phyloP scores from a whole-genome alignment of 2,888 invertebrate species.

The Apoderus coryli region DNA sequence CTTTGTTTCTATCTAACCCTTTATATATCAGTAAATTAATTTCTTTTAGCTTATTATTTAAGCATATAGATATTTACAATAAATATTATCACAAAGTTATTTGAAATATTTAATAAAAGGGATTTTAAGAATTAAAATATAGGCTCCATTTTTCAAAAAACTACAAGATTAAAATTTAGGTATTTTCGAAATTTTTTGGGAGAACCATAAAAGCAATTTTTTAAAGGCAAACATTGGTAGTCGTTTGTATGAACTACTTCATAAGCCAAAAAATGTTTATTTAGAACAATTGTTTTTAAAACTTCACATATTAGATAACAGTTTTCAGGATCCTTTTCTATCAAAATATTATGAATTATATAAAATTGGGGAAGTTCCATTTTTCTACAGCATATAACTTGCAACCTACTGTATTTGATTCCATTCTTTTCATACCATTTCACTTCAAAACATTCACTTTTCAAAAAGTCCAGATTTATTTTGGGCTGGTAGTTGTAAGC shows the following conservation, averaged over 20 bases:
- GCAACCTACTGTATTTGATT: slow-evolving; percentile 5
- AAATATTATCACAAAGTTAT: too few species aligned
- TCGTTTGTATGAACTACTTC: slow-evolving; percentile 1
- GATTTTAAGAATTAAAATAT: too few species aligned
- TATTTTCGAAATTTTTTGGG: too few species aligned
- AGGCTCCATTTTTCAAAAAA: too few species aligned
- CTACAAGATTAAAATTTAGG: too few species aligned
- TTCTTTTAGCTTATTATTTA: too few species aligned
- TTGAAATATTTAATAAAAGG: too few species aligned
- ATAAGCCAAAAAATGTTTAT: slow-evolving; percentile 6
- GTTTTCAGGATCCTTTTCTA: slow-evolving; percentile 4
- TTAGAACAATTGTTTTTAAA: slow-evolving; percentile 4
- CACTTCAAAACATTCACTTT: slow-evolving; percentile 9
- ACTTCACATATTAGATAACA: slow-evolving; percentile 9
- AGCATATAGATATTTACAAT: too few species aligned
- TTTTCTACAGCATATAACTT: slow-evolving; percentile 3
- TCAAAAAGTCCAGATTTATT: slow-evolving; percentile 5
- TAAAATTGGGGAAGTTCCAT: slow-evolving; percentile 6
- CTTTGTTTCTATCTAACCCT: too few species aligned
- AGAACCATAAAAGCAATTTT: slow-evolving; percentile 6
- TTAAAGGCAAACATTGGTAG: slow-evolving; percentile 3
- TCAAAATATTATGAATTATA: slow-evolving; percentile 7
- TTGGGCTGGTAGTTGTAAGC: slow-evolving; percentile 3
- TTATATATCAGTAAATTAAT: too few species aligned
- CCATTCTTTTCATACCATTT: too few species aligned